phyloP scores from a whole-genome alignment of 2,797 vertebrate species.

The Rhinatrema bivittatum region DNA sequence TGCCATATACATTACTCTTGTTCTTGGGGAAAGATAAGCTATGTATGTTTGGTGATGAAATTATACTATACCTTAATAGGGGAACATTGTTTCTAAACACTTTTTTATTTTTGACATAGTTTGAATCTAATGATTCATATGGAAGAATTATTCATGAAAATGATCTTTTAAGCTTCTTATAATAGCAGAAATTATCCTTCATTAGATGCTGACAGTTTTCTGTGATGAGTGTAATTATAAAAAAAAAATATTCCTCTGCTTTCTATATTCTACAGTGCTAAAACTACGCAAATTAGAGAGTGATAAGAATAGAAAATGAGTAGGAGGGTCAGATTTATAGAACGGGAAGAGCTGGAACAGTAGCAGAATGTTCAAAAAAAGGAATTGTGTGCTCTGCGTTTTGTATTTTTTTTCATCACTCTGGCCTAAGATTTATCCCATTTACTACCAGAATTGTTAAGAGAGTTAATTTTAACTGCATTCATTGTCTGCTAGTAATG shows the following conservation, averaged over 20 bases:
- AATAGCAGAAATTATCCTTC: slow-evolving; percentile 65
- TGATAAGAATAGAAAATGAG: slow-evolving; percentile 56
- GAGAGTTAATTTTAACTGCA: slow-evolving; percentile 23
- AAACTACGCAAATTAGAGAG: slow-evolving; percentile 55
- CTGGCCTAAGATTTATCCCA: slow-evolving; percentile 8
- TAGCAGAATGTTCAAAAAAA: slow-evolving; percentile 40
- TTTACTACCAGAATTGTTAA: slow-evolving; percentile 17
- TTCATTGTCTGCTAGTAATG: slow-evolving; percentile 10
- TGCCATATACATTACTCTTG: too few species aligned
- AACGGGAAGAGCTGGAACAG: slow-evolving; percentile 22
- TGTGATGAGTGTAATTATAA: slow-evolving; percentile 61
- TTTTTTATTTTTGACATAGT: slow-evolving; percentile 35
- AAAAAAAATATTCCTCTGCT: slow-evolving; percentile 47
- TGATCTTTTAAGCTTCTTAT: slow-evolving; percentile 47
- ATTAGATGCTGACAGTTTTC: slow-evolving; percentile 59
- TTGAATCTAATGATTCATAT: slow-evolving; percentile 48
- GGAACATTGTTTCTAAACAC: slow-evolving; percentile 29
- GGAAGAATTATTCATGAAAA: slow-evolving; percentile 59
- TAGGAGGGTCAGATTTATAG: slow-evolving; percentile 54
- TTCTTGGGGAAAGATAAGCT: background rate
- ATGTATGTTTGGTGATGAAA: too few species aligned
- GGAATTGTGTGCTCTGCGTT: slow-evolving; percentile 21
- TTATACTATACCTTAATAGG: slow-evolving; percentile 10
- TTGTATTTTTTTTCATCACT: slow-evolving; percentile 21
- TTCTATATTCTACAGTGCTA: slow-evolving; percentile 55